A percentile compares a stretch with the other conserved stretches of the same genome.
Conservation (phyloP, 2,113 vertebrate genomes). For the Arothron firmamentum region DNA sequence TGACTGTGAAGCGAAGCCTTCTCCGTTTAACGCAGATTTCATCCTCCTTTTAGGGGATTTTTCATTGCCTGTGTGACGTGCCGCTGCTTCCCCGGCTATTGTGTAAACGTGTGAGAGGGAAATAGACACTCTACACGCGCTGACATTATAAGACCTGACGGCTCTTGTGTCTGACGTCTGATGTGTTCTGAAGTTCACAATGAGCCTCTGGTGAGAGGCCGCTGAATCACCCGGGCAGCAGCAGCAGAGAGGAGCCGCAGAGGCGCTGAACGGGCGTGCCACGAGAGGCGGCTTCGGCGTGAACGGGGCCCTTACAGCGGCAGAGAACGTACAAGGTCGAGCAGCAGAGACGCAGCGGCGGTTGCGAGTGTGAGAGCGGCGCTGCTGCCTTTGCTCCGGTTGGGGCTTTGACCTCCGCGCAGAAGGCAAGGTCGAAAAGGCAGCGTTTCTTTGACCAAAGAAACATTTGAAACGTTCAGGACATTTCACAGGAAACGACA, state of each 20-base stretch:
- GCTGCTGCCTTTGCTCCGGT: neutral
- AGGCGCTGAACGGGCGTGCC: constrained; percentile 51
- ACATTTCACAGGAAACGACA: too few species aligned
- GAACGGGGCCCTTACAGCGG: constrained; percentile 45
- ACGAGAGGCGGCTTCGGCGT: constrained; percentile 36
- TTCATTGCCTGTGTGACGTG: neutral
- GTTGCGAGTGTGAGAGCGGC: neutral
- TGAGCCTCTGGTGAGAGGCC: constrained; percentile 74
- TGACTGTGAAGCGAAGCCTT: too few species aligned
- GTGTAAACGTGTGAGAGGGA: neutral
- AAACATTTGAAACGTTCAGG: too few species aligned
- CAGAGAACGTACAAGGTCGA: constrained; percentile 40
- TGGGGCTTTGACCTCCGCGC: constrained; percentile 6
- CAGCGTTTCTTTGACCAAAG: too few species aligned
- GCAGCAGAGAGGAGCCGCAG: constrained; percentile 37
- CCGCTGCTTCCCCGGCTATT: neutral
- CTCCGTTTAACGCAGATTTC: neutral
- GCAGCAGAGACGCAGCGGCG: constrained; percentile 7
- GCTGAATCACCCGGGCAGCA: constrained; percentile 64
- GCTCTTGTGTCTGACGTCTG: constrained; percentile 72
- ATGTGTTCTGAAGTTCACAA: constrained; percentile 79
- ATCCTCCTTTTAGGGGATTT: neutral
- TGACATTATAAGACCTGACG: constrained; percentile 74
- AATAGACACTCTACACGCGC: constrained; percentile 33
- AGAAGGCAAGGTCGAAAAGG: neutral